Evolutionary conservation across 2,888 invertebrate species (phyloP), one percentile per base, ranked within the genome.

Genomic region (Apodemia zela): DNA sequence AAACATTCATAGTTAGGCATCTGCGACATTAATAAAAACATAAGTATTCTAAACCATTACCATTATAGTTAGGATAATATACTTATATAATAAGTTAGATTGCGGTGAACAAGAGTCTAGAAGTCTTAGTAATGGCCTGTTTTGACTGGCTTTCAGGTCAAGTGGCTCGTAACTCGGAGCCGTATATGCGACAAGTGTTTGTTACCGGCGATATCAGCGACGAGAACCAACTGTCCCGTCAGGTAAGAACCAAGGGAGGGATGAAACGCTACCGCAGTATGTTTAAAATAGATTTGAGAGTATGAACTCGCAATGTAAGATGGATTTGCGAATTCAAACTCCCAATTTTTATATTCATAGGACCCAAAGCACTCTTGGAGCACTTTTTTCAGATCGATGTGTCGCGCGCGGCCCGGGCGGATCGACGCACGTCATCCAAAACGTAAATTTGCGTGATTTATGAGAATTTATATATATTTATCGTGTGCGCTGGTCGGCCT

Each of bases 101-200:
- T 58, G 65, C 17, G 67, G 59, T 64, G 68, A 67, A 51, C 67
- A 61, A 57, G 67, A 68, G 67, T 70, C 65, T 66, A 67, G 68
- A 73, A 74, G 72, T 67, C 75, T 78, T 72, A 80, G 79, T 87
- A 85, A 87, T 78, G 75, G 81, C 76, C 78, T 72, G 68, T 84
- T 87, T 89, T 85, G 84, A 77, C 79, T 87, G 84, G 76, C 80
- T 92, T 89, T 79, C 90, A 92, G 92, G 97, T 72, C 94, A 95
- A 73, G 98, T 99, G 77, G 99, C 99, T 65, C 95, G 95, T 78
- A 97, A 96, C 87, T 97, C 96, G 76, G 99, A 99, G 92, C 99
- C 99, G 49, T 94, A 96, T 80, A 98, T 99, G 93, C 95, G 98
- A 74, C 99, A 99, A 93, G 99, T 98, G 72, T 96, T 96, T 83